Evolutionary conservation across 2,113 vertebrate genomes (phyloP), one percentile per base, ranked within the genome.

Genomic region (Microcebus jonahi): DNA sequence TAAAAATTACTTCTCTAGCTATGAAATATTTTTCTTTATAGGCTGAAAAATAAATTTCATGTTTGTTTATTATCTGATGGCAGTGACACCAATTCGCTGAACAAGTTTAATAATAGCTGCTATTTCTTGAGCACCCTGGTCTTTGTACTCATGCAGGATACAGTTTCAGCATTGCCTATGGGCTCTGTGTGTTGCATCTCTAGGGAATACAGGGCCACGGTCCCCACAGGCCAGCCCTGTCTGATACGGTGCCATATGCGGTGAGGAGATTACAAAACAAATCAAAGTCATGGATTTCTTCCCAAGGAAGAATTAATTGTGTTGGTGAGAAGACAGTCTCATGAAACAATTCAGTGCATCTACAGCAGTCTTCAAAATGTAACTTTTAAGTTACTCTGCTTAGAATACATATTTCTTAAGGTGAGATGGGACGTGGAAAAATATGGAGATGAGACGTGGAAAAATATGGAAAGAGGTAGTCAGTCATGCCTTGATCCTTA

Each of bases 351-450:
- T 61, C 8, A 13, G 4, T 71, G 59, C 12, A 57, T 50, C 70
- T 71, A 42, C 59, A 90, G 34, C 82, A 76, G 50, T 23, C 61
- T 82, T 59, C 76, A 36, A 61, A 85, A 48, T 81, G 45, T 55
- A 42, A n/a, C 61, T 90, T 92, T 91, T 71, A 90, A 82, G 96
- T 80, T 55, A 57, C 12, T 94, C 73, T 84, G 27, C 5, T 31
- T 18, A 92, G 65, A 94, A 36, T 39, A 67, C 11, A 8, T 92
- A 31, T 67, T 87, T 93, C 36, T 84, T 79, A 81, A 92, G 39
- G 76, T 31, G 27, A 17, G 5, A 34, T 88, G 34, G n/a, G 8
- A 68, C 23, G 39, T 39, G 70, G n/a, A 42, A 70, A 39, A 63
- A 39, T 23, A 27, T 88, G 75, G 68, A 68, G 36, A 80, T 90